Evolutionary conservation across 2,797 vertebrate species (phyloP).

Genomic region (Neoniphon sammara): DNA sequence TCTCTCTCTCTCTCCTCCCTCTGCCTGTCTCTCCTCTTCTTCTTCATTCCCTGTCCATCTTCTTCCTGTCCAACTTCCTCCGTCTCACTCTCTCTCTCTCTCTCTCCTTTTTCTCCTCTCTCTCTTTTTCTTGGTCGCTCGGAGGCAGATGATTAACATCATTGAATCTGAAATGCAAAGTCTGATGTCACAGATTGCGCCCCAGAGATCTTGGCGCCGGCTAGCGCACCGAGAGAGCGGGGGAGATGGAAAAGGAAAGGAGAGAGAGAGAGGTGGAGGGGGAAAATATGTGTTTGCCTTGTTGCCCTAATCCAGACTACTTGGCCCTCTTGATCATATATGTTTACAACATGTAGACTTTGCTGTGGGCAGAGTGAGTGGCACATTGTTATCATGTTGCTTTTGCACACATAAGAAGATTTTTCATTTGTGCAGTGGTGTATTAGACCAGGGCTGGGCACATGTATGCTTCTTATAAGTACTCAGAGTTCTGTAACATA

Average conservation of each 20-base stretch:
- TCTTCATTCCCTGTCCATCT: slow-evolving; percentile 58
- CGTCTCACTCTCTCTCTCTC: slow-evolving; percentile 34
- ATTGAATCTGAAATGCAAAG: slow-evolving; percentile 74
- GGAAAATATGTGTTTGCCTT: slow-evolving; percentile 3
- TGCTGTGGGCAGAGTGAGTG: neutral
- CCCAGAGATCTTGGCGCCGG: slow-evolving; percentile 57
- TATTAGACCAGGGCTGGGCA: neutral
- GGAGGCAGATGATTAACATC: slow-evolving; percentile 79
- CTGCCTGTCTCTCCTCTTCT: slow-evolving; percentile 30
- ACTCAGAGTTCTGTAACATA: neutral
- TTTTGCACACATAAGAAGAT: neutral
- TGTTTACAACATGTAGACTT: neutral
- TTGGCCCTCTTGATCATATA: slow-evolving; percentile 21
- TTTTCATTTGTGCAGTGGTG: neutral
- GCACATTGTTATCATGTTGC: neutral
- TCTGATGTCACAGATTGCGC: slow-evolving; percentile 74
- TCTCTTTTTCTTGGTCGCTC: slow-evolving; percentile 49
- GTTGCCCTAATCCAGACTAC: slow-evolving; percentile 28
- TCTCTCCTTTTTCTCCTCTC: neutral
- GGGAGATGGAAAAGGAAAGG: slow-evolving; percentile 25
- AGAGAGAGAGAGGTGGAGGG: slow-evolving; percentile 34
- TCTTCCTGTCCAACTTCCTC: slow-evolving; percentile 31
- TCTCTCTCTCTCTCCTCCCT: slow-evolving; percentile 23
- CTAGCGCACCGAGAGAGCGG: slow-evolving; percentile 36
- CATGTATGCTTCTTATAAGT: neutral